These are phyloP conservation scores for Podarcis raffonei DNA, from an alignment of 2,113 vertebrate species.

Conservation along the genomic window DNA sequence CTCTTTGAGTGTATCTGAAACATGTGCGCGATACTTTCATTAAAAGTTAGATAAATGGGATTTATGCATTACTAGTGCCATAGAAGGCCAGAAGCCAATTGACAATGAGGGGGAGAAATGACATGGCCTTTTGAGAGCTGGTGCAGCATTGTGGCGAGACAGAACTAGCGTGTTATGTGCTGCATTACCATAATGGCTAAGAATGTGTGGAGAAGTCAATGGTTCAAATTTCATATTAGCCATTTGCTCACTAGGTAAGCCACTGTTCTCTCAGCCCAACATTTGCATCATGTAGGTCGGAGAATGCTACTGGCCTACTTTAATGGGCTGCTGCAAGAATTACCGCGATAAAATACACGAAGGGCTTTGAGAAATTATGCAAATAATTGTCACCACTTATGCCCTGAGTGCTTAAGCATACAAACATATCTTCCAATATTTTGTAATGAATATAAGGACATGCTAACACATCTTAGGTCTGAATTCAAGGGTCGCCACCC, in stretches of 20 bases:
- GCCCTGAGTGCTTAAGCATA: no score
- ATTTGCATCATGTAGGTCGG: no score
- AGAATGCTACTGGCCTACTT: no score
- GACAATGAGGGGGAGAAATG: neutral
- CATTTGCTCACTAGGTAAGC: neutral
- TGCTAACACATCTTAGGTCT: no score
- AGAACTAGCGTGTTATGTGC: neutral
- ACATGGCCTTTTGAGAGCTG: neutral
- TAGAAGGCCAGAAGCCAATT: conserved; percentile 30
- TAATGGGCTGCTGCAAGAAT: neutral
- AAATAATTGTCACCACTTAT: no score
- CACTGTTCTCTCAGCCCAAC: no score
- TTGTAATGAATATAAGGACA: no score
- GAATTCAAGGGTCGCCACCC: no score
- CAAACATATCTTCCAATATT: no score
- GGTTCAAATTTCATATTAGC: neutral
- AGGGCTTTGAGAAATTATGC: no score
- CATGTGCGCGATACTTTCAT: conserved; percentile 53
- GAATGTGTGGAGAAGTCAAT: neutral
- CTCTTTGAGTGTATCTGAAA: conserved; percentile 54
- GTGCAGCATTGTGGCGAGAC: neutral
- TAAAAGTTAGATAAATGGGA: conserved; percentile 64
- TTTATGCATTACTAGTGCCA: conserved; percentile 54
- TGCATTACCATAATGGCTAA: neutral
- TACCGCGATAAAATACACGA: no score